Evolutionary conservation across 2,888 invertebrate species (phyloP).

Genomic region (Acanthosepion esculentum): DNA sequence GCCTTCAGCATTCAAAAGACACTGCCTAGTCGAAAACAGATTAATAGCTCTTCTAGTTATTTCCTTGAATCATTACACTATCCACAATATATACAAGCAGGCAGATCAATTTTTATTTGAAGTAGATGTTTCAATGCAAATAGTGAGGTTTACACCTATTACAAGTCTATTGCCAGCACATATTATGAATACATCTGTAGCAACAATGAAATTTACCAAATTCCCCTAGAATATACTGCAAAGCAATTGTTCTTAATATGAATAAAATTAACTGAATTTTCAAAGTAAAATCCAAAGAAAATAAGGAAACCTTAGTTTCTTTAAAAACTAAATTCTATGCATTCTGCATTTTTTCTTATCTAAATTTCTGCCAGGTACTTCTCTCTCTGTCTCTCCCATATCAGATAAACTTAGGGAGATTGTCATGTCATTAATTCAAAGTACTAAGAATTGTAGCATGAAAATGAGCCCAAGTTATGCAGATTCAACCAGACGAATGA

Average conservation of each 20-base stretch:
- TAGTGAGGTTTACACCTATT: neutral
- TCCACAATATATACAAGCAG: neutral
- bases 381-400: neutral
- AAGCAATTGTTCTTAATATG: neutral
- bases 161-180: neutral
- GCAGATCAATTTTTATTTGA: neutral
- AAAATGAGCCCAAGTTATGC: neutral
- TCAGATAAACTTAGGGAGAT: neutral
- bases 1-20: neutral
- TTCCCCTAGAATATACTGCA: neutral
- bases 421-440: neutral
- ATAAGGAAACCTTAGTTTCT: neutral
- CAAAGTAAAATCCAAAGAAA: neutral
- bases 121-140: neutral
- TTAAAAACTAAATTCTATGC: neutral
- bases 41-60: neutral
- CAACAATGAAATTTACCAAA: neutral
- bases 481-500: conserved; percentile 1
- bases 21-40: neutral
- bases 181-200: neutral
- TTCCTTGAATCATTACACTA: neutral
- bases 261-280: neutral
- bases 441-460: neutral
- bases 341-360: neutral
- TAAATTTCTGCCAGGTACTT: neutral